Percentiles rank a stretch among this genome's conserved stretches.
Evolutionary conservation across 2,888 invertebrate genomes (phyloP).

Genomic region (Tetranychus piercei): DNA sequence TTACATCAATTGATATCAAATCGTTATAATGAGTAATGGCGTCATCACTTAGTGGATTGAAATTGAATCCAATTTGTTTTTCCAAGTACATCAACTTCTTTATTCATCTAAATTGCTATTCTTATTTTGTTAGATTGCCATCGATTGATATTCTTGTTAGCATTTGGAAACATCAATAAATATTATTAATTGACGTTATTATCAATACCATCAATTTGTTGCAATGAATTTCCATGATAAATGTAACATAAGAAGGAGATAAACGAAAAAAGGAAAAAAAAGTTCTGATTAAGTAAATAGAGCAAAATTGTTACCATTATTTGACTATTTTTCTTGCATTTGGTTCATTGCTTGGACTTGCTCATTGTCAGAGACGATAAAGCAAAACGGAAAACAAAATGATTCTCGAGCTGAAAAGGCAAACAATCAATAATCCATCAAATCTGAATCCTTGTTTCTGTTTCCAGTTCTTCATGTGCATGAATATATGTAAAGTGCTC

Average conservation of each 20-base stretch:
- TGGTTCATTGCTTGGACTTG: background rate
- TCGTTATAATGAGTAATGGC: no score
- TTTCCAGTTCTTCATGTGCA: background rate
- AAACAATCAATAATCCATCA: slow-evolving; percentile 1
- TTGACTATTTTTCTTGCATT: background rate
- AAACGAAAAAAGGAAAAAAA: background rate
- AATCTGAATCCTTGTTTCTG: background rate
- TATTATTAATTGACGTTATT: background rate
- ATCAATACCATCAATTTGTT: background rate
- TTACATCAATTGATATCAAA: no score
- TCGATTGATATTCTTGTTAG: background rate
- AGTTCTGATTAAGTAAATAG: background rate
- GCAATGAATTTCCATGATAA: background rate
- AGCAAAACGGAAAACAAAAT: background rate
- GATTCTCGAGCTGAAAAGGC: background rate
- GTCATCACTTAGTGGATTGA: no score
- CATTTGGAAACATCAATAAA: background rate
- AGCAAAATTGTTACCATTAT: background rate
- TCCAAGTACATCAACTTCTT: no score
- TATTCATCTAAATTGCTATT: no score
- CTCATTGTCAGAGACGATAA: no score
- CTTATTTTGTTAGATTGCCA: no score
- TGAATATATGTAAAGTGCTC: no score
- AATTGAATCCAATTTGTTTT: no score
- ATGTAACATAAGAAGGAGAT: background rate